These are phyloP conservation scores for Zapornia atra DNA, from an alignment of 2,113 vertebrate genomes.

Conservation along the genomic window DNA sequence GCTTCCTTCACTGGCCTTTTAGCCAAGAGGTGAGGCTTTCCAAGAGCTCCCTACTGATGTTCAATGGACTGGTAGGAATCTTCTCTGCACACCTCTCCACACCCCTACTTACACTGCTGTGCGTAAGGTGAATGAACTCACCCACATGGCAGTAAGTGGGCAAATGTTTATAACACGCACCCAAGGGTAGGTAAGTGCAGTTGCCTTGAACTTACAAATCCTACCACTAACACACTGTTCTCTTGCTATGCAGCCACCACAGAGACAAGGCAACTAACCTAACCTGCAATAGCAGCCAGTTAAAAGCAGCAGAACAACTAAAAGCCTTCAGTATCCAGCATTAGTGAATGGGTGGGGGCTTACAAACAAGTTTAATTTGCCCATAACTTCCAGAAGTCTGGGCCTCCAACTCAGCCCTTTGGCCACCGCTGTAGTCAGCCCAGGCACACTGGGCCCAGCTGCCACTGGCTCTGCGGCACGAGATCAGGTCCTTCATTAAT, in stretches of 20 bases:
- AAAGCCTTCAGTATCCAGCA: neutral
- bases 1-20: neutral
- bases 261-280: neutral
- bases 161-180: fast-evolving
- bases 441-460: fast-evolving
- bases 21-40: neutral
- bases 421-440: fast-evolving
- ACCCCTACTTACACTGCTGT: neutral
- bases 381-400: neutral
- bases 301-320: neutral
- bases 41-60: fast-evolving
- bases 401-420: fast-evolving
- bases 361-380: neutral
- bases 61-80: neutral
- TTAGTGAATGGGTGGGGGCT: neutral
- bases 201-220: neutral
- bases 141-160: neutral
- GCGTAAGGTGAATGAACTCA: neutral
- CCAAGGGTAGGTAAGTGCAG: neutral
- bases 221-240: neutral
- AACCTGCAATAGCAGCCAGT: neutral
- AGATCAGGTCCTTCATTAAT: neutral
- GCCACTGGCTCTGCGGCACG: neutral
- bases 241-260: neutral
- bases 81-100: neutral